Evolutionary conservation across 2,888 invertebrate species (phyloP), one percentile per base, ranked within the genome.

Genomic region (Agrochola circellaris): DNA sequence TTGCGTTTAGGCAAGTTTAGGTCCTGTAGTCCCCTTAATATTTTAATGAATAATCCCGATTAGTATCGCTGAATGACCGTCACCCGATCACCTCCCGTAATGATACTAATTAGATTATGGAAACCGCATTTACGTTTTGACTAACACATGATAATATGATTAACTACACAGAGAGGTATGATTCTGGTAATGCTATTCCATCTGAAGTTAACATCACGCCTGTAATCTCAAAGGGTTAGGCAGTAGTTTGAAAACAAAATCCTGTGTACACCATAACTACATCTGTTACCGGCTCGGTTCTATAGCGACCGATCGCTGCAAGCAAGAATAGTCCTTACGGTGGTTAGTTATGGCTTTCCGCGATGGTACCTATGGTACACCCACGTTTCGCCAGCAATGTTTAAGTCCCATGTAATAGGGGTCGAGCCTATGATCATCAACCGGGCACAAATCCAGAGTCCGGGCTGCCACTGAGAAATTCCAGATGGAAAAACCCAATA

Each of bases 101-200:
- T 71, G 34, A 60, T 42, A 48, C 56, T 80, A 84, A 82, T 82
- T 76, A 76, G 34, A 84, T 84, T 80, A 80, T 56, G 48, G 48
- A 79, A 74, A 84, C 70, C 69, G 61, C 60, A 71, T 82, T 76
- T 48, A 58, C 69, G 20, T 54, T 54, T 61, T 30, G 30, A 70
- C 58, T 79, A 79, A 74, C 0, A 23, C 34, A 11, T 48, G 56
- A 38, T 79, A 79, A 68, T 79, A 42, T 81, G 54, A 73, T 64
- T 74, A 61, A 70, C 58, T 67, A n/a, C 9, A 51, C 42, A n/a
- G n/a, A 51, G 8, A 23, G 13, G 56, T n/a, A 42, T 17, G 45
- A 45, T 67, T 67, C 60, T 61, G 61, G 8, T 76, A 68, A 68
- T 71, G 42, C 1, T 26, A 26, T 48, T 66, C 48, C 13, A 20